Evolutionary conservation across 2,113 vertebrate genomes (phyloP), one percentile per base, ranked within the genome.

Genomic region (Trematocara stigmaticum): DNA sequence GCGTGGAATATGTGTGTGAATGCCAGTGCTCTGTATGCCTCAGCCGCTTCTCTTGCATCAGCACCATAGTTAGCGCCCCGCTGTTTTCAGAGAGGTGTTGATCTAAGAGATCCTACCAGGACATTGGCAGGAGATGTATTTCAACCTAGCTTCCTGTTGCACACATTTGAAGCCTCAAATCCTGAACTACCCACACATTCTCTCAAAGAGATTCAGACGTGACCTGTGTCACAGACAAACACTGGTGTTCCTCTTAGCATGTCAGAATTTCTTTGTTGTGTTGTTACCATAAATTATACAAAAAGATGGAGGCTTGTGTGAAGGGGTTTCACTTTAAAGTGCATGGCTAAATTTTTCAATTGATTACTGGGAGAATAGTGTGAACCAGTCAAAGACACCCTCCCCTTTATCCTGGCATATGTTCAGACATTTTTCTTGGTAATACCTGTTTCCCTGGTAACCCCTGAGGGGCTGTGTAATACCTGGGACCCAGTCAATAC

Each of bases 371-470:
- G 69, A 78, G 3, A 16, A 34, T 11, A 76, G 5, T 10, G 49
- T 26, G 23, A 38, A 47, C 38, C 53, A 61, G 57, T 82, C 16
- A 42, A 64, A 69, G 5, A 35, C 49, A 82, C 59, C 20, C 10
- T 35, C 71, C n/a, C 49, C 29, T 66, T 87, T 16, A 83, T 86
- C 55, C 79, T 20, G 29, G 61, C 40, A 85, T 91, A 52, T 56
- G 47, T 82, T 78, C 84, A 76, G 59, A 56, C 42, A 38, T 49
- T 79, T 52, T 88, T 81, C 80, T 51, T 29, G 38, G 82, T 78
- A 81, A 82, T 88, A 79, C 45, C 47, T 51, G 90, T 92, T 91
- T 92, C 87, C 84, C 12, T 85, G 86, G 92, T 83, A 91, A 92
- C 88, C 86, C 86, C 84, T 5, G 6, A 51, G 52, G 87, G 81